phyloP scores from a whole-genome alignment of 2,888 invertebrate genomes.

The Punctoribates punctum region DNA sequence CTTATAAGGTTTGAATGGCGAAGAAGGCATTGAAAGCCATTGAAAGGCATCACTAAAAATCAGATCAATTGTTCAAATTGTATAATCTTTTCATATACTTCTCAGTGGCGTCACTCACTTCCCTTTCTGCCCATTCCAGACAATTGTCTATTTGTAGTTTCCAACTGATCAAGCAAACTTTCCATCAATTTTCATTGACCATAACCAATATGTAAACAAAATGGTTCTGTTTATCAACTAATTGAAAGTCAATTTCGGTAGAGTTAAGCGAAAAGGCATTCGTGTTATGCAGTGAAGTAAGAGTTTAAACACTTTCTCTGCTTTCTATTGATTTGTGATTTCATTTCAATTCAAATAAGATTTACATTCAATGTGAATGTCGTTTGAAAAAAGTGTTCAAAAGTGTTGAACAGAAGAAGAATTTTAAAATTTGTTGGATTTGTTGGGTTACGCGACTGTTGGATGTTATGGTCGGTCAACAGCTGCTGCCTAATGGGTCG shows the following conservation, averaged over 20 bases:
- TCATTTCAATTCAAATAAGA: constrained; percentile 6
- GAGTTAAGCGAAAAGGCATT: too few species aligned
- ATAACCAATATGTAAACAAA: too few species aligned
- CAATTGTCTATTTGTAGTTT: too few species aligned
- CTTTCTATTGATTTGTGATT: neutral
- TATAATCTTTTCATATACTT: constrained; percentile 26
- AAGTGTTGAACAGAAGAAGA: neutral
- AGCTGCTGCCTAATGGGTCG: constrained; percentile 34
- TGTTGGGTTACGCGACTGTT: constrained; percentile 13
- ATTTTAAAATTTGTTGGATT: neutral
- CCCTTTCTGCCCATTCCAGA: neutral
- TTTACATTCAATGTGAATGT: neutral
- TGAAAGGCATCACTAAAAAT: constrained; percentile 31
- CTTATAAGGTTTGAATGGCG: constrained; percentile 16
- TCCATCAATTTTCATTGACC: too few species aligned
- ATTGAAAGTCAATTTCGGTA: too few species aligned
- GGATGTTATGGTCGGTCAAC: constrained; percentile 21
- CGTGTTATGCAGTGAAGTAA: too few species aligned
- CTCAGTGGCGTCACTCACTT: constrained; percentile 25
- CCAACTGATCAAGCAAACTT: too few species aligned
- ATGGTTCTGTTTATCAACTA: too few species aligned
- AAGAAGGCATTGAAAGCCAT: constrained; percentile 20
- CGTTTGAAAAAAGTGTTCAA: neutral
- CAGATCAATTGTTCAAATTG: too few species aligned
- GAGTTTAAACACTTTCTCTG: neutral